Evolutionary conservation across 2,888 invertebrate genomes (phyloP), one percentile per base, ranked within the genome.

Genomic region (Hetaerina titia): DNA sequence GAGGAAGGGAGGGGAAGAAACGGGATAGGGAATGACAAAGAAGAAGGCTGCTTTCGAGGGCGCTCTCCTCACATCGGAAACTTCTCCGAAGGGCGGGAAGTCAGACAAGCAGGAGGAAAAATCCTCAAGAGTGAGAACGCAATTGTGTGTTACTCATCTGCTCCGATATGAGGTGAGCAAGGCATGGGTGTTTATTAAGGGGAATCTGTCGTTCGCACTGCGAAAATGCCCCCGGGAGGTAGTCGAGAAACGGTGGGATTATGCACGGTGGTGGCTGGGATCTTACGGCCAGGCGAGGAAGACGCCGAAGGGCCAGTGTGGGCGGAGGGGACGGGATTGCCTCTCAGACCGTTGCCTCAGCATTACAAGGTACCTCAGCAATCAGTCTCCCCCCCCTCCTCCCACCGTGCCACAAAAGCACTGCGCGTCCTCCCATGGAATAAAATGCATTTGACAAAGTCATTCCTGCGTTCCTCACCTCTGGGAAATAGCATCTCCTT

Each of bases 391-490:
- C 22, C 92, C 57, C 11, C 11, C 69, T 4, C 22, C 69, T 69
- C 90, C n/a, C 19, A 22, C n/a, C 22, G 69, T 31, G 81, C 92
- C 92, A 92, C 92, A 92, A 90, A 64, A 63, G 64, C 45, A 45
- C n/a, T 81, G 25, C 31, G 31, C n/a, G 31, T 13, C 31, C 31
- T 31, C 25, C 9, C 31, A 15, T 81, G 81, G 81, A 5, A 25
- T 81, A 31, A 81, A 81, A 81, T 81, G 64, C 69, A 92, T 69
- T 69, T 92, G 92, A 64, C 92, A 74, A 56, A n/a, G 92, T 69
- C 92, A 74, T 81, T 13, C 45, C 19, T 63, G 60, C 90, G 63
- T 19, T 69, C 64, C 69, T 56, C 11, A 69, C 31, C 74, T 13
- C 2, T 64, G 69, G 69, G 56, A 92, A 74, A 56, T 89, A 19